Evolutionary conservation across 2,888 invertebrate genomes (phyloP).

Genomic region (Ceraclea dissimilis): DNA sequence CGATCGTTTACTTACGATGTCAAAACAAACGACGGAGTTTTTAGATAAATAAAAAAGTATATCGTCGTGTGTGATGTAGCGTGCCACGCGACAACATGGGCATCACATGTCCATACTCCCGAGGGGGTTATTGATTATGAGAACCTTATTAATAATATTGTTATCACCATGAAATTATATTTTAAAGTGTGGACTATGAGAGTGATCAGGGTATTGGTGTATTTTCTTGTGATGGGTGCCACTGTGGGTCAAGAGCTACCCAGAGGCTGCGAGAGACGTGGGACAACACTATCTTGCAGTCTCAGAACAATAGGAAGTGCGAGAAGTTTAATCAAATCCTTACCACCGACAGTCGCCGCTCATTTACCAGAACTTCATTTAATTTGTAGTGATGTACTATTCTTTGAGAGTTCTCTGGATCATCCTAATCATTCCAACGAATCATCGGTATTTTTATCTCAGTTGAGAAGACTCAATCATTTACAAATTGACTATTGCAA

Average conservation of each 20-base stretch:
- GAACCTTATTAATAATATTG: neutral
- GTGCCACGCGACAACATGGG: constrained; percentile 5
- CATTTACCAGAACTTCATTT: constrained; percentile 57
- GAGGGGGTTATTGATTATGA: constrained; percentile 5
- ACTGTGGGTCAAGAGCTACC: constrained; percentile 43
- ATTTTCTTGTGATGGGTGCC: constrained; percentile 1
- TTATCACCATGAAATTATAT: neutral
- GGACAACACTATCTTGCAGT: constrained; percentile 57
- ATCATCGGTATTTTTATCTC: constrained; percentile 46
- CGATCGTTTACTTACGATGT: constrained; percentile 6
- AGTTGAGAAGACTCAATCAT: constrained; percentile 60
- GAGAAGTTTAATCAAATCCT: constrained; percentile 59
- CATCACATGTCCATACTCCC: constrained; percentile 4
- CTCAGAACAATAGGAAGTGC: constrained; percentile 65
- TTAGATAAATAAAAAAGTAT: neutral
- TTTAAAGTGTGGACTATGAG: constrained; percentile 5
- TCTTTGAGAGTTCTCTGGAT: constrained; percentile 63
- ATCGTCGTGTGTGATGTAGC: constrained; percentile 4
- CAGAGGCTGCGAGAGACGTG: constrained; percentile 64
- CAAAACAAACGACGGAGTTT: constrained; percentile 16
- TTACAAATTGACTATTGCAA: constrained; percentile 68
- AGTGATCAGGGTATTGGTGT: neutral
- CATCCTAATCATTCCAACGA: constrained; percentile 37
- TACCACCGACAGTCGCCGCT: constrained; percentile 29
- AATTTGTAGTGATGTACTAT: constrained; percentile 67